Evolutionary conservation across 2,888 invertebrate genomes (phyloP).

Genomic region (Hirtodrosophila alboralis): DNA sequence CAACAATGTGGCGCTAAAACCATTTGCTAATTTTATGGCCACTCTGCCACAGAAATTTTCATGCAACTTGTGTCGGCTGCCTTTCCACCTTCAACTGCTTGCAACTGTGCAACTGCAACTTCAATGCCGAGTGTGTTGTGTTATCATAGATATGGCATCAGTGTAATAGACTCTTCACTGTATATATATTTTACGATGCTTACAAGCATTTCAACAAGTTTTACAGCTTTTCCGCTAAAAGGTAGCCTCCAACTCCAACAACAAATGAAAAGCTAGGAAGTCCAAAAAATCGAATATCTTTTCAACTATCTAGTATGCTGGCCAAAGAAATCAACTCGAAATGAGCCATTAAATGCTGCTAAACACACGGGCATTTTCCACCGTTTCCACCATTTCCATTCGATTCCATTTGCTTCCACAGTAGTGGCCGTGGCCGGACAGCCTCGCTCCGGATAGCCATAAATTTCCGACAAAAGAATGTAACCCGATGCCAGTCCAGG

Average conservation of each 20-base stretch:
- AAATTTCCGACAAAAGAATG: constrained; percentile 79
- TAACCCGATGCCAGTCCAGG: constrained; percentile 59
- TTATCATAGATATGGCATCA: constrained; percentile 76
- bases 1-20: constrained; percentile 64
- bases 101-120: constrained; percentile 21
- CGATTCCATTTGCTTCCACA: constrained; percentile 50
- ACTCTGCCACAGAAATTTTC: constrained; percentile 62
- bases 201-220: constrained; percentile 79
- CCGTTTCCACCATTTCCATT: constrained; percentile 61
- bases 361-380: constrained; percentile 80
- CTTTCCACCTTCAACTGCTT: constrained; percentile 1
- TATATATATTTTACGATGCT: constrained; percentile 69
- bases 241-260: constrained; percentile 55
- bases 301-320: constrained; percentile 29
- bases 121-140: constrained; percentile 11
- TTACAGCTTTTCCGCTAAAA: constrained; percentile 79
- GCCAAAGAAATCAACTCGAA: constrained; percentile 79
- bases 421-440: constrained; percentile 50
- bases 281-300: constrained; percentile 12
- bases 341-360: constrained; percentile 81
- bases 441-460: constrained; percentile 53
- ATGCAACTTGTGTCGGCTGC: constrained; percentile 20
- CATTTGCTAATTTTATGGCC: constrained; percentile 64
- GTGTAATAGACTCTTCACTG: constrained; percentile 73
- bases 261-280: constrained; percentile 45